These are phyloP conservation scores for Noctuana brunneofusca DNA, from an alignment of 2,888 invertebrate genomes.

Conservation along the genomic window DNA sequence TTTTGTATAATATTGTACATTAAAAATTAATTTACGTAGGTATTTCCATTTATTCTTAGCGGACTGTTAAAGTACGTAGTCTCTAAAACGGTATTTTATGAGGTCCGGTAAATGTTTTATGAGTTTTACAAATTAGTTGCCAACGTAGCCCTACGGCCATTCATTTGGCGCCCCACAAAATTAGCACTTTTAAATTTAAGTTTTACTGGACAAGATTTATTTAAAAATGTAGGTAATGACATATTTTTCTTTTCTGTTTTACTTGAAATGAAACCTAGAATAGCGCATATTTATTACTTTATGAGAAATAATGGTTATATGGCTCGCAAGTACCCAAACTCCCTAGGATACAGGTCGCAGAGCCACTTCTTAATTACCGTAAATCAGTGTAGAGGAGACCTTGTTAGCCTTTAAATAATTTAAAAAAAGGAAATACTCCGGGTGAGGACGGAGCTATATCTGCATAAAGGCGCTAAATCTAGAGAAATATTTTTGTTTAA, in stretches of 20 bases:
- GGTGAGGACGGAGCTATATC: too few relatives aligned
- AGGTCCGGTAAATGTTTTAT: constrained; percentile 4
- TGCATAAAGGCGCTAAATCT: too few relatives aligned
- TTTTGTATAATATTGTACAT: too few relatives aligned
- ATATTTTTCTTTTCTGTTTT: background rate
- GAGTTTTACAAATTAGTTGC: constrained; percentile 8
- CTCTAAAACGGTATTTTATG: constrained; percentile 6
- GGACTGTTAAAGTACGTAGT: background rate
- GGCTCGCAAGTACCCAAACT: too few relatives aligned
- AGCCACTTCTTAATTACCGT: too few relatives aligned
- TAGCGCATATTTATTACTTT: too few relatives aligned
- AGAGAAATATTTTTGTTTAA: too few relatives aligned
- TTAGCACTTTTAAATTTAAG: constrained; percentile 2
- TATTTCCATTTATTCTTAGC: background rate
- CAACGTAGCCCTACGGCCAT: background rate
- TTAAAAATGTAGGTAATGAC: background rate
- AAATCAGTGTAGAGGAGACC: too few relatives aligned
- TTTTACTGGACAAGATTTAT: constrained; percentile 4
- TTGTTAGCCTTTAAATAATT: too few relatives aligned
- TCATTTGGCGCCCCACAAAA: constrained; percentile 4
- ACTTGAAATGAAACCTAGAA: background rate
- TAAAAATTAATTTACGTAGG: background rate
- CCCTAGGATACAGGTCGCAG: too few relatives aligned
- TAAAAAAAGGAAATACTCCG: too few relatives aligned
- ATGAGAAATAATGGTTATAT: too few relatives aligned